phyloP scores from a whole-genome alignment of 2,888 invertebrate species.

The Geophilus truncorum region DNA sequence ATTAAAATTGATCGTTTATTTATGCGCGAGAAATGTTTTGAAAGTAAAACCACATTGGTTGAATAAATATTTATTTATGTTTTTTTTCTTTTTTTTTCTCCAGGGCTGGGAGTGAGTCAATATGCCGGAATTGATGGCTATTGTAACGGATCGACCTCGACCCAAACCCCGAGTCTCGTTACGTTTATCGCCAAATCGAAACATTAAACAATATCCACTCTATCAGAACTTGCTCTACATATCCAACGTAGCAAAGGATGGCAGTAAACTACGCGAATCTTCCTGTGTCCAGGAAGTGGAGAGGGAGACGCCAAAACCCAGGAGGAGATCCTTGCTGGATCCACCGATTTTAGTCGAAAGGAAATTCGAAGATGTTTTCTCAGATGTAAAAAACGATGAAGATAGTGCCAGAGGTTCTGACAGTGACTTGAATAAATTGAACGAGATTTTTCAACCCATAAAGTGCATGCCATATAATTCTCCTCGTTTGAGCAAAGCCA shows the following conservation, averaged over 20 bases:
- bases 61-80: background rate
- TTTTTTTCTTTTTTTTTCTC: background rate
- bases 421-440: background rate
- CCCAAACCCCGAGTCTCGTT: slow-evolving; percentile 35
- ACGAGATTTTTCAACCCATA: slow-evolving; percentile 16
- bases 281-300: no score
- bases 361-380: background rate
- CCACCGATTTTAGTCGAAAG: background rate
- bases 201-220: background rate
- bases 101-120: background rate
- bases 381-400: background rate
- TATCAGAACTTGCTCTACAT: background rate
- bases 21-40: background rate
- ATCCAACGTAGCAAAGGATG: background rate
- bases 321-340: slow-evolving; percentile 28
- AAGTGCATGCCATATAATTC: slow-evolving; percentile 38
- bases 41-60: background rate
- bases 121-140: background rate
- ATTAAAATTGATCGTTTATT: background rate
- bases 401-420: background rate
- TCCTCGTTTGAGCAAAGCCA: slow-evolving; percentile 34
- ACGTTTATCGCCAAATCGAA: background rate
- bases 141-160: slow-evolving; percentile 28
- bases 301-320: slow-evolving; percentile 2
- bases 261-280: background rate